Evolutionary conservation across 2,888 invertebrate genomes (phyloP), one percentile per base, ranked within the genome.

Genomic region (Leptinotarsa peninsularis): DNA sequence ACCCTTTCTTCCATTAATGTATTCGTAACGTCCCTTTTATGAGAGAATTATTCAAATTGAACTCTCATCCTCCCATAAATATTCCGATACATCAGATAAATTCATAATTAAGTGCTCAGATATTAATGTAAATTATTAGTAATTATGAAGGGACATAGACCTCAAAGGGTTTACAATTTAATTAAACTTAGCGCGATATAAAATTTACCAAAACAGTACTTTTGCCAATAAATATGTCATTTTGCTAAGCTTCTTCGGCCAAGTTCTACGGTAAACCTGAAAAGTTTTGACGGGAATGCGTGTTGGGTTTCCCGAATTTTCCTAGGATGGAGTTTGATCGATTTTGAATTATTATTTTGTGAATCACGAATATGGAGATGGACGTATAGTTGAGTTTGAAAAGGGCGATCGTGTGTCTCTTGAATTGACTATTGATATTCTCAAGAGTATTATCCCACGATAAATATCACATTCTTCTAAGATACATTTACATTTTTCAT

Each of bases 191-290:
- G 76, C 76, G 76, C 73, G 74, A 77, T 76, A 75, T 75, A 77
- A 75, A 76, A 81, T 76, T 77, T 75, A 80, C 74, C 75, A 78
- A 76, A 75, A 76, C 71, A 52, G 78, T 74, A 79, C 74, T 77
- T 78, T 76, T 76, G 71, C 73, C 74, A 77, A 79, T 81, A 79
- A 81, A 81, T 80, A 81, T 81, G 80, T 81, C 80, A 81, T 80
- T 78, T 79, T 74, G 75, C 66, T 81, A 79, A 81, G 81, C 79
- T 76, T 70, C 76, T 75, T 79, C n/a, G 79, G 72, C 73, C 74
- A 78, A 80, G 75, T 78, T 81, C 74, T 77, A 78, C 72, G 76
- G 80, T 78, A 73, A 76, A 75, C 74, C 76, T 74, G 21, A 21
- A 27, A 76, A 73, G 67, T 73, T 67, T 71, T 73, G 63, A 63